Base-by-base conservation (phyloP, 2,797 vertebrate genomes). In the Sarcoramphus papa region DNA sequence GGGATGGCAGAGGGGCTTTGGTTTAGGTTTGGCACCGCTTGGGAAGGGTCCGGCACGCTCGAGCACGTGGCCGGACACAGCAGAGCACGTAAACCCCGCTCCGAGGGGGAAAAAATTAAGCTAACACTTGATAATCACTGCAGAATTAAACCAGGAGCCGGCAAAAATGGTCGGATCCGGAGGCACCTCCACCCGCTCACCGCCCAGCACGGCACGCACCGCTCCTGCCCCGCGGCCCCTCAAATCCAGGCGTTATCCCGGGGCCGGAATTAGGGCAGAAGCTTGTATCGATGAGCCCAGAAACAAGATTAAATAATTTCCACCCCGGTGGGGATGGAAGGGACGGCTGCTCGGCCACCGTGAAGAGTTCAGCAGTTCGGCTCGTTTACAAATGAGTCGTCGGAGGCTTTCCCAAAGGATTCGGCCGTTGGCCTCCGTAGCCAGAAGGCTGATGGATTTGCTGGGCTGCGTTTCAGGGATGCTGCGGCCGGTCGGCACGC, bases 11-110 rank as follows among this genome's bases (percentile, higher is more conserved):
- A 27, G 41, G 31, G 48, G 47, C 53, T 56, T 33, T 2, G 53
- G 20, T 17, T 11, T 3, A 6, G 28, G 20, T 22, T 20, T 3
- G 20, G 37, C 12, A 22, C 23, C 3, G 3, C 35, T 43, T 14
- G 35, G 54, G 69, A 57, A 60, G 41, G 30, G 40, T 14, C 41
- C 9, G 4, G 40, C 19, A 2, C 28, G 1, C 35, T 31, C 2
- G 1, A 25, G 51, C 62, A 37, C 6, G 5, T 12, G 50, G 59
- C 41, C 1, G 17, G 76, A 9, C 31, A 2, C 28, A 7, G 37
- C 1, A 1, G 77, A 31, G 12, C 68, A 17, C 2, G 2, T 7
- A 28, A 59, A 20, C 5, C 15, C 48, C 2, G 1, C 20, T n/a
- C 56, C 22, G 2, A 15, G 13, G 15, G 54, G 28, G 10, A 2